phyloP scores from a whole-genome alignment of 23 tunicate genomes.

The Trididemnum nubilum region DNA sequence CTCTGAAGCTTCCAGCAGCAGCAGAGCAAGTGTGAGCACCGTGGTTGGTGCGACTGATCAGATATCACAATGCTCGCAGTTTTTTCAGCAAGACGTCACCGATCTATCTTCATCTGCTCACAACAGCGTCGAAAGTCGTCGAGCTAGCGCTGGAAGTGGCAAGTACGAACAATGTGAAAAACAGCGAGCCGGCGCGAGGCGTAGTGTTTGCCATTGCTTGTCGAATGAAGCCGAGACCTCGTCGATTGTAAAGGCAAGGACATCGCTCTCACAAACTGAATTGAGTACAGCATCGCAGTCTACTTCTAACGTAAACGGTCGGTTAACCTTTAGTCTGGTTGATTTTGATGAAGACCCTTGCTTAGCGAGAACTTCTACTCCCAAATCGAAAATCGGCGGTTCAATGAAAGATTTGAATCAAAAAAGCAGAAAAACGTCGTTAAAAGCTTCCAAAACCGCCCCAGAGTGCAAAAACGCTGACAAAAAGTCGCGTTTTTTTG shows the following conservation, averaged over 20 bases:
- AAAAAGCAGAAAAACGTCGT: too few species aligned
- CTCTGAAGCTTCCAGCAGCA: slow-evolving; percentile 10
- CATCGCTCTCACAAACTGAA: background rate
- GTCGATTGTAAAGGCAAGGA: background rate
- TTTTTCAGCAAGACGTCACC: background rate
- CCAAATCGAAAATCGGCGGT: slow-evolving; percentile 22
- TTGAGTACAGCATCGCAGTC: background rate
- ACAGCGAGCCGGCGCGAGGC: background rate
- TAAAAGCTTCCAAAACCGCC: too few species aligned
- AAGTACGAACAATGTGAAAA: slow-evolving; percentile 4
- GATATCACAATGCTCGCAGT: background rate
- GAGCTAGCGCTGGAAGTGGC: too few species aligned
- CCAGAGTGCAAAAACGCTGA: background rate
- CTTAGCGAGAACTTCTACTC: too few species aligned
- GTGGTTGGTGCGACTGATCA: background rate
- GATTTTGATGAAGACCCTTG: background rate
- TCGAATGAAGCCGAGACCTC: background rate
- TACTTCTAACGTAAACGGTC: background rate
- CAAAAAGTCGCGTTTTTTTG: background rate
- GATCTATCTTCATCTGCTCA: background rate
- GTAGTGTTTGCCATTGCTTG: background rate
- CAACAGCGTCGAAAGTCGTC: background rate
- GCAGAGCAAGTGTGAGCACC: slow-evolving; percentile 1
- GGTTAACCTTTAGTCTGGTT: background rate
- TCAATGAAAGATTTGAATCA: slow-evolving; percentile 9